Conservation (phyloP, 2,113 vertebrate genomes). For the Panthera uncia region DNA sequence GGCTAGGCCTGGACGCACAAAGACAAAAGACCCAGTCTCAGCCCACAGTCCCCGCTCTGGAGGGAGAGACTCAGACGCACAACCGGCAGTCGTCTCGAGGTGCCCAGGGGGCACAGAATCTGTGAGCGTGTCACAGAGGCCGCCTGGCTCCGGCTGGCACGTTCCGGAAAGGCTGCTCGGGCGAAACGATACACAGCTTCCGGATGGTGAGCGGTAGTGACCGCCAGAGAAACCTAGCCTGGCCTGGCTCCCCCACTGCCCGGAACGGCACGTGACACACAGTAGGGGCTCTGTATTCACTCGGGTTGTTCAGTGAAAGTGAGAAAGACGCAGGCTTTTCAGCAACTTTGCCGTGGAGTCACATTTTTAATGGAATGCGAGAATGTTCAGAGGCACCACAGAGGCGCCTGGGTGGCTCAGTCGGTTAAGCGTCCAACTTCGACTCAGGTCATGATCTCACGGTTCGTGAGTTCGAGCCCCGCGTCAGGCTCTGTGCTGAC, state of each 20-base stretch:
- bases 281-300: neutral
- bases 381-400: neutral
- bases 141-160: too few relatives aligned
- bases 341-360: neutral
- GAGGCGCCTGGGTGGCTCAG: too few relatives aligned
- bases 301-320: neutral
- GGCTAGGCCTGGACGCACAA: neutral
- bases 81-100: neutral
- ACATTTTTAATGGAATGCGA: neutral
- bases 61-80: neutral
- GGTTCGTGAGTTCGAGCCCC: too few relatives aligned
- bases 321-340: neutral
- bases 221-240: rapidly evolving
- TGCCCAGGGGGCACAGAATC: rapidly evolving
- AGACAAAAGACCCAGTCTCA: neutral
- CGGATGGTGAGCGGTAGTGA: neutral
- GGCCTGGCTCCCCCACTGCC: rapidly evolving
- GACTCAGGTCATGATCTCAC: too few relatives aligned
- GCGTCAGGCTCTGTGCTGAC: too few relatives aligned
- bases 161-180: neutral
- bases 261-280: rapidly evolving
- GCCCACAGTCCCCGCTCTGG: neutral
- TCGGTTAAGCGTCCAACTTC: too few relatives aligned
- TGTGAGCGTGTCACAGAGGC: rapidly evolving
- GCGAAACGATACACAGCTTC: neutral